Conservation (phyloP, 2,113 vertebrate species). For the Thermophis baileyi region DNA sequence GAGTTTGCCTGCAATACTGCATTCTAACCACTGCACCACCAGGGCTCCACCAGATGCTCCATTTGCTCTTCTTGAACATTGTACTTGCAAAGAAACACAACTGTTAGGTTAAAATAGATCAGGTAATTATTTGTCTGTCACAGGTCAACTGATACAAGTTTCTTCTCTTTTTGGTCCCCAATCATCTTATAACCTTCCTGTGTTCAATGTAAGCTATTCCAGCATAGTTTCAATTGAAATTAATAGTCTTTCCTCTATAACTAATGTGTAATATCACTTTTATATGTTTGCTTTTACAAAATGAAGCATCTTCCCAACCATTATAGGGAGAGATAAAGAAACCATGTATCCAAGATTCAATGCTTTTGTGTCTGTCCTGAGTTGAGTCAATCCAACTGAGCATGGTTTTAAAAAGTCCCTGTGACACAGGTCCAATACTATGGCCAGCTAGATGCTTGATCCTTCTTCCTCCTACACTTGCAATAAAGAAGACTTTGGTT, state of each 20-base stretch:
- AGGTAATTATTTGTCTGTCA: neutral
- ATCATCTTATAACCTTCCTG: neutral
- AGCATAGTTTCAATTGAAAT: neutral
- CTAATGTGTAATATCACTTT: neutral
- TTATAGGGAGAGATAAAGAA: neutral
- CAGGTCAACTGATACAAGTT: neutral
- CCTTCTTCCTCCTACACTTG: neutral
- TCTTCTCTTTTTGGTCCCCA: neutral
- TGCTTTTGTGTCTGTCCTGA: neutral
- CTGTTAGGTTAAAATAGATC: neutral
- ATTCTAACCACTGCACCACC: neutral
- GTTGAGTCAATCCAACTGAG: neutral
- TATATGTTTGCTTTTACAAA: neutral
- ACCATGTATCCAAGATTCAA: neutral
- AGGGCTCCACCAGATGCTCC: neutral
- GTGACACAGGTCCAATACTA: neutral
- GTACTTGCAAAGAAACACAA: neutral
- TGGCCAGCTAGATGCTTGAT: neutral
- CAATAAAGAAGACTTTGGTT: neutral
- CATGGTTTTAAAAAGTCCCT: neutral
- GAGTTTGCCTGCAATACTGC: neutral
- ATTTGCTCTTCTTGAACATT: neutral
- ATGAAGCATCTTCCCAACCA: neutral
- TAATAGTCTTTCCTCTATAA: neutral
- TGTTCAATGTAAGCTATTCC: neutral